Conservation (phyloP, 2,797 vertebrate genomes). For the Poecile montanus region DNA sequence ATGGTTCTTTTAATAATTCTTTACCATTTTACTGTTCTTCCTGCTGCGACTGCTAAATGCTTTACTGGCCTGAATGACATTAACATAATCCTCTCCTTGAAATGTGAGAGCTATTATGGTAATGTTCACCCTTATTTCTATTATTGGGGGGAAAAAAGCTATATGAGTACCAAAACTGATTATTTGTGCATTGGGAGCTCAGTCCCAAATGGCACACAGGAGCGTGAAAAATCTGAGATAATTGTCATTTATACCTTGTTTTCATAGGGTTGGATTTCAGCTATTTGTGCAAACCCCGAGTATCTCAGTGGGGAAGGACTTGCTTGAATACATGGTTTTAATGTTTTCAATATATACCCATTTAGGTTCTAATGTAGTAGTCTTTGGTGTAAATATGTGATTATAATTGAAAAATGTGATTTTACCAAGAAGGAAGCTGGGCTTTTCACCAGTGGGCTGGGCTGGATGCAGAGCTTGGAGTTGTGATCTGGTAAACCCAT, state of each 20-base stretch:
- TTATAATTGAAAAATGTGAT: not conserved
- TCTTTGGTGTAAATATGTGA: not conserved
- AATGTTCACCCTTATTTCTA: not conserved
- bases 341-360: not conserved
- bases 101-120: not conserved
- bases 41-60: conserved; percentile 23
- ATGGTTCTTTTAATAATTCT: conserved; percentile 1
- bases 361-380: not conserved
- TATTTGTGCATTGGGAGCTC: conserved; percentile 4
- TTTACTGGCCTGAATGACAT: conserved; percentile 1
- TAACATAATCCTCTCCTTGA: not conserved
- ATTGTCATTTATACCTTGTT: not conserved
- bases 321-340: not conserved
- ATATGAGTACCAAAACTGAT: not conserved
- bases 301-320: not conserved
- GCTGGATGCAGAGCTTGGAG: not conserved
- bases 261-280: not conserved
- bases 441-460: not conserved
- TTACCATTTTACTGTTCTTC: conserved; percentile 23
- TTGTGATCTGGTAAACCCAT: not conserved
- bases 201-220: not conserved
- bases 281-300: not conserved
- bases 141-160: not conserved
- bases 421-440: not conserved
- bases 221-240: not conserved